phyloP scores from a whole-genome alignment of 2,888 invertebrate genomes.

The Elmis aenea region DNA sequence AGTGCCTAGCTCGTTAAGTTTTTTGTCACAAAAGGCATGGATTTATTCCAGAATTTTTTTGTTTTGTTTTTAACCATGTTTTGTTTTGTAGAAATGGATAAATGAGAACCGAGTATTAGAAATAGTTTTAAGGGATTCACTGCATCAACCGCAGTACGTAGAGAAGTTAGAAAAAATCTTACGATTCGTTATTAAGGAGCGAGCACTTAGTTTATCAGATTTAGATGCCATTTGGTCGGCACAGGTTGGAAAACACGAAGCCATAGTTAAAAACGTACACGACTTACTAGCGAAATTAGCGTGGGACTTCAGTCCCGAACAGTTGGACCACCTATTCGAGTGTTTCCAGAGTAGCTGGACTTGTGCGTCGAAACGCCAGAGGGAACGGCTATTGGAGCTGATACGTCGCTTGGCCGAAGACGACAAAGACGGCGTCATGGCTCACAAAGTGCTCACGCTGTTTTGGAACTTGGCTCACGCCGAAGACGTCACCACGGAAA shows the following conservation, averaged over 20 bases:
- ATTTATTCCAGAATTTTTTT: neutral
- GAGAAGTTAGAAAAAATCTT: slow-evolving; percentile 97
- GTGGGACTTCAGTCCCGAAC: slow-evolving; percentile 97
- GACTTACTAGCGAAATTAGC: slow-evolving; percentile 93
- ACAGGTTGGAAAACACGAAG: slow-evolving; percentile 96
- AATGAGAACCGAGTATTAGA: slow-evolving; percentile 92
- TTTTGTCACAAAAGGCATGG: neutral
- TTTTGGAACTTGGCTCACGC: slow-evolving; percentile 97
- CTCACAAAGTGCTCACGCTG: slow-evolving; percentile 89
- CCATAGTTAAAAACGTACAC: slow-evolving; percentile 96
- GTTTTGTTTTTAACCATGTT: slow-evolving; percentile 4
- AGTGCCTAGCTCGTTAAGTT: neutral
- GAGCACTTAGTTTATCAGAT: slow-evolving; percentile 82
- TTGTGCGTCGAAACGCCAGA: slow-evolving; percentile 90
- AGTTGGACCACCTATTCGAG: slow-evolving; percentile 93
- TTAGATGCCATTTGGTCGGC: slow-evolving; percentile 96
- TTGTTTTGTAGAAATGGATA: slow-evolving; percentile 75
- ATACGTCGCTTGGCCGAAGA: slow-evolving; percentile 94
- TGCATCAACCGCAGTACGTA: slow-evolving; percentile 97
- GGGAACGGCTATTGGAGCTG: slow-evolving; percentile 90
- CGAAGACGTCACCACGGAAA: slow-evolving; percentile 93
- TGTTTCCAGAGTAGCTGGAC: slow-evolving; percentile 95
- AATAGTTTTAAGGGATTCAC: slow-evolving; percentile 89
- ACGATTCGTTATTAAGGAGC: slow-evolving; percentile 93
- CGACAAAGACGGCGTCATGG: slow-evolving; percentile 98